Conservation (phyloP, 2,113 vertebrate genomes). For the Semnornis frantzii region DNA sequence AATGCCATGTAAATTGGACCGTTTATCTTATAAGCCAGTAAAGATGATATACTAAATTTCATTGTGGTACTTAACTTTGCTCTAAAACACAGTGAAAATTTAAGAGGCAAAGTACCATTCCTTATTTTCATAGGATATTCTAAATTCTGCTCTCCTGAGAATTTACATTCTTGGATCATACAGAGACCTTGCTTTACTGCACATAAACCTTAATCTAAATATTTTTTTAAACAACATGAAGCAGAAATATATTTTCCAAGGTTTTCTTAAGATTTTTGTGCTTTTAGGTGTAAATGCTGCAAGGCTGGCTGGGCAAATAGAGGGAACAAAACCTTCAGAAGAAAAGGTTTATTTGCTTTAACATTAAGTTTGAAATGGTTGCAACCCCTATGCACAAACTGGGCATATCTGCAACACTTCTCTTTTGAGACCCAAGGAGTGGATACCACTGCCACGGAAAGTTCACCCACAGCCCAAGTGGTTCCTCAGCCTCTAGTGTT, state of each 20-base stretch:
- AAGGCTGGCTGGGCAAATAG: neutral
- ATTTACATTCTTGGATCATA: conserved; percentile 7
- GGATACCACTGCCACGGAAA: neutral
- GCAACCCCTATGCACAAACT: neutral
- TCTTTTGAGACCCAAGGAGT: neutral
- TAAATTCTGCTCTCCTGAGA: neutral
- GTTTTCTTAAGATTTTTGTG: neutral
- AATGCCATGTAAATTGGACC: neutral
- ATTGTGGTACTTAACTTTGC: neutral
- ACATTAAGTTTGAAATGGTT: neutral
- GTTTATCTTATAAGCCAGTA: neutral
- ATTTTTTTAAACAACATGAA: conserved; percentile 10
- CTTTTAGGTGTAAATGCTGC: neutral
- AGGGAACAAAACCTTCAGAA: neutral
- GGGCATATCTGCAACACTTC: neutral
- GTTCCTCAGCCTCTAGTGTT: neutral
- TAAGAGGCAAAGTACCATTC: neutral
- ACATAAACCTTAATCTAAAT: conserved; percentile 20
- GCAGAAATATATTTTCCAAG: neutral
- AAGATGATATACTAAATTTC: neutral
- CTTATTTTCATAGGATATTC: neutral
- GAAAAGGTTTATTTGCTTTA: neutral
- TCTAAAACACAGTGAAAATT: no score
- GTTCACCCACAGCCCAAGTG: neutral
- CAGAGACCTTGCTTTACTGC: neutral